Evolutionary conservation across 2,797 vertebrate genomes (phyloP).

Genomic region (Chloroceryle amazona): DNA sequence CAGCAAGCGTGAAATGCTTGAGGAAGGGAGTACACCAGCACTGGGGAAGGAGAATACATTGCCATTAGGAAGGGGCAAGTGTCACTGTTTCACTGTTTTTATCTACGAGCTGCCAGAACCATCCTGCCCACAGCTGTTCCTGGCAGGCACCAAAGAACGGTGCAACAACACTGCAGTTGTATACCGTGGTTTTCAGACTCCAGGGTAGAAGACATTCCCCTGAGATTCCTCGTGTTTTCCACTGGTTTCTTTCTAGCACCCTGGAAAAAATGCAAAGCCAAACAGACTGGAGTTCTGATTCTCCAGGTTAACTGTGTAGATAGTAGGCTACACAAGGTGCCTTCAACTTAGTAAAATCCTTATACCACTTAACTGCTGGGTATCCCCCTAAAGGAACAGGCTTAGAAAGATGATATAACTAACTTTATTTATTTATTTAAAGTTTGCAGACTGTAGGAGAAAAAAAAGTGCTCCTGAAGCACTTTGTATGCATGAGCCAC

Average conservation of each 20-base stretch:
- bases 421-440: background rate
- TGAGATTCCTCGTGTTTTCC: background rate
- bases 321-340: background rate
- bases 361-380: background rate
- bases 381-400: background rate
- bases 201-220: background rate
- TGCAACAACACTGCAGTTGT: background rate
- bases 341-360: background rate
- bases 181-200: background rate
- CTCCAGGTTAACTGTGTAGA: background rate
- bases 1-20: background rate
- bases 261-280: background rate
- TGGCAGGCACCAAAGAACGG: background rate
- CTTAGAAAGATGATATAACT: background rate
- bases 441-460: background rate
- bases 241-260: background rate
- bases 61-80: background rate
- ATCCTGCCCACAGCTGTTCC: background rate
- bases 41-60: background rate
- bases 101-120: background rate
- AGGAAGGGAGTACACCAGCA: background rate
- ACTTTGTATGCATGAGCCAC: background rate
- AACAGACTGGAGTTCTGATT: background rate
- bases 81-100: background rate
- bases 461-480: background rate